Base-by-base conservation (phyloP, 2,888 invertebrate genomes). In the Rhorus exstirpatorius region DNA sequence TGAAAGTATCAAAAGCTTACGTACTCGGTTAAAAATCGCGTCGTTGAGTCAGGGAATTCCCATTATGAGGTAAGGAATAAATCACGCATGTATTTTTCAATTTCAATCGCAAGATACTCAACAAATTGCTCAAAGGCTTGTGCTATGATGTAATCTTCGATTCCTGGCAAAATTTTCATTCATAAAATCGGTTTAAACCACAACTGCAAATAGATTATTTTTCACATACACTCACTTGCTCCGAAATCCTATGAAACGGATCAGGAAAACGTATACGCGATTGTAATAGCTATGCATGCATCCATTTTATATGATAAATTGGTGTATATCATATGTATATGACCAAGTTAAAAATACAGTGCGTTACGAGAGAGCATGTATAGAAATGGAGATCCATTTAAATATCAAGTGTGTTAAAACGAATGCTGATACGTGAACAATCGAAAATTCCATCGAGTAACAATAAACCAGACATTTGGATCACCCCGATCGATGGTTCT, bases 391-490 rank as follows among this genome's bases (percentile, higher is more conserved):
- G 12, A 44, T 44, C 44, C 21, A 1, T 24, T 44, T 44, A 14
- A 61, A 44, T 24, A 41, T 14, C 21, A 21, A 41, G 44, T 10
- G 19, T 2, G 1, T 0, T 21, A 44, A 61, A n/a, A 21, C 14
- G 21, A 4, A 21, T 3, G 24, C 24, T n/a, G n/a, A 24, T 10
- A 21, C n/a, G n/a, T n/a, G n/a, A 63, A 44, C 41, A 21, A 49
- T 31, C 6, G 31, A 67, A 49, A 49, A 35, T 49, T 65, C 31
- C 17, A 49, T 31, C 67, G 49, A 67, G 31, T 49, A 49, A 67
- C 49, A 49, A 67, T 67, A 49, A 67, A 31, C 31, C 49, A 31
- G n/a, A 14, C 26, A 38, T 44, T 61, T n/a, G 44, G 10, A 38
- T n/a, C n/a, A 46, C 17, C 14, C 0, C 46, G 46, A 46, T 14